Percentiles rank a stretch among this genome's conserved stretches.
phyloP scores from a whole-genome alignment of 92 coral and sea anemone species.

The Galaxea fascicularis region DNA sequence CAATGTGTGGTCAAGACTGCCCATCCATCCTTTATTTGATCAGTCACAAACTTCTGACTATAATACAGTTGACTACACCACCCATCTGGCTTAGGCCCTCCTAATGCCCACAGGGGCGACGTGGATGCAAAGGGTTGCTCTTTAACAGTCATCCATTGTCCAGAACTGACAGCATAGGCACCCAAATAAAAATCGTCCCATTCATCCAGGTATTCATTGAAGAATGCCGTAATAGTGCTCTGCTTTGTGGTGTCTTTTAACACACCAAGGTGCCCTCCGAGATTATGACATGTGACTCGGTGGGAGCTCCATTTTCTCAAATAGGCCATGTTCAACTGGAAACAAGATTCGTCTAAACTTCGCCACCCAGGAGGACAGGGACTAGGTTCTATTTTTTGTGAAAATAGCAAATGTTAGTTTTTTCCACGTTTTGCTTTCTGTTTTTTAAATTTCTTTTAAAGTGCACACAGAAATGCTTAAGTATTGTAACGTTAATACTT shows the following conservation, averaged over 20 bases:
- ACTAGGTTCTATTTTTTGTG: not conserved
- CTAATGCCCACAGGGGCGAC: slow-evolving; percentile 56
- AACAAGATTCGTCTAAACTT: not conserved
- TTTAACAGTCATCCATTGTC: slow-evolving; percentile 24
- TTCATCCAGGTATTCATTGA: not conserved
- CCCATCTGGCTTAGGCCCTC: slow-evolving; percentile 66
- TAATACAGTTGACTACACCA: slow-evolving; percentile 53
- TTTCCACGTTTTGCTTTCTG: too few relatives aligned
- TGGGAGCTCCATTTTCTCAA: not conserved
- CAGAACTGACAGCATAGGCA: not conserved
- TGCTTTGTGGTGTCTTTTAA: not conserved
- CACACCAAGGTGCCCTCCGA: not conserved
- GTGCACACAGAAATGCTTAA: too few relatives aligned
- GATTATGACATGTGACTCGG: not conserved
- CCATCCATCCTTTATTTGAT: slow-evolving; percentile 58
- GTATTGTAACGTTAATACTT: too few relatives aligned
- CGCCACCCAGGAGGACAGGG: slow-evolving; percentile 33
- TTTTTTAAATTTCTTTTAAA: too few relatives aligned
- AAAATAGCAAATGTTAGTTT: not conserved
- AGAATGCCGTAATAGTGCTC: not conserved
- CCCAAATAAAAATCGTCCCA: not conserved
- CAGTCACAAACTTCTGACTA: slow-evolving; percentile 27
- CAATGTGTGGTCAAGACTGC: slow-evolving; percentile 57
- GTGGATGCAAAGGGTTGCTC: not conserved
- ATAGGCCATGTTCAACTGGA: not conserved